A percentile compares a stretch with the other conserved stretches of the same genome.
Evolutionary conservation across 2,113 vertebrate genomes (phyloP).

Genomic region (Nibea albiflora): DNA sequence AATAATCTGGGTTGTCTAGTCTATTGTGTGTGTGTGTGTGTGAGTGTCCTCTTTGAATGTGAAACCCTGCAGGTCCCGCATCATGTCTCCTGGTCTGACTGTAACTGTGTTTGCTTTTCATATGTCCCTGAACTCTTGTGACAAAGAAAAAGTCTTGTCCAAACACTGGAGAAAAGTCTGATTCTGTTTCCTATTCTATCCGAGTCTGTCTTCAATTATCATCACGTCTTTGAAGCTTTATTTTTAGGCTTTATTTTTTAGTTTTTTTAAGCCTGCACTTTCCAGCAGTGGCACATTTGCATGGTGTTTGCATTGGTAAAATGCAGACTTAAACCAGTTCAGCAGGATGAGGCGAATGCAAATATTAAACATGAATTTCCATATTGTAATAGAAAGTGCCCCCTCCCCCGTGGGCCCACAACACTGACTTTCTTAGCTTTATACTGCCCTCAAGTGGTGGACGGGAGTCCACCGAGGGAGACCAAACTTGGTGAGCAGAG

Average conservation of each 20-base stretch:
- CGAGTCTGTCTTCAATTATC: slow-evolving; percentile 5
- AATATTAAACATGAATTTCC: slow-evolving; percentile 73
- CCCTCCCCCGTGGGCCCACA: background rate
- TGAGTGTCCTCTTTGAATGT: slow-evolving; percentile 20
- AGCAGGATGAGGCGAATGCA: slow-evolving; percentile 71
- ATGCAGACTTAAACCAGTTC: slow-evolving; percentile 64
- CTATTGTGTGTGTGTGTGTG: slow-evolving; percentile 39
- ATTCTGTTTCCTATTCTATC: background rate
- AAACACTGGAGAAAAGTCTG: background rate
- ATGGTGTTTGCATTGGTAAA: slow-evolving; percentile 58
- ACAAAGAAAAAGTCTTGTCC: background rate
- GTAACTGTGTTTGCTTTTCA: background rate
- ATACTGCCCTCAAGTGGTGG: slow-evolving; percentile 71
- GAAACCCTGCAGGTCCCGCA: slow-evolving; percentile 23
- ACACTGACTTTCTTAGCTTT: slow-evolving; percentile 26
- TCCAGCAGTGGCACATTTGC: slow-evolving; percentile 48
- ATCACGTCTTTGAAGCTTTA: background rate
- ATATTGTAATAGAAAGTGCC: slow-evolving; percentile 33
- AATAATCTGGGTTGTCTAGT: slow-evolving; percentile 51
- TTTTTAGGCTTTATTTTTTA: background rate
- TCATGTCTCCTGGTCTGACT: slow-evolving; percentile 11
- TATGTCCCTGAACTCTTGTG: background rate
- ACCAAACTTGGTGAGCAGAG: slow-evolving; percentile 17
- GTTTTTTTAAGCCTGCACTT: slow-evolving; percentile 4
- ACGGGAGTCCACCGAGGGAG: background rate